These are phyloP conservation scores for Tragulus kanchil DNA, from an alignment of 2,113 vertebrate species.

Conservation along the genomic window DNA sequence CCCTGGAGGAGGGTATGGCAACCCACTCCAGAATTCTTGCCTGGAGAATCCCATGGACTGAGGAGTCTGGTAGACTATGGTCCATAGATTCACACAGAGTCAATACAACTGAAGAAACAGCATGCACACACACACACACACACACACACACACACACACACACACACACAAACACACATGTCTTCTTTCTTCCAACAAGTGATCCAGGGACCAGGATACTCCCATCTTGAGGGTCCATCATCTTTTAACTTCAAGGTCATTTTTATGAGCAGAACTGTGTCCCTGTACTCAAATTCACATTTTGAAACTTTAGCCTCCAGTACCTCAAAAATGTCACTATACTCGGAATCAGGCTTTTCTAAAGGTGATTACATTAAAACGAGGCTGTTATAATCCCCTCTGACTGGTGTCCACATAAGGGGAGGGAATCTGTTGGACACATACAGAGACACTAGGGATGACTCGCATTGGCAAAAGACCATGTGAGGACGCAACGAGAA, in stretches of 20 bases:
- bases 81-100: background rate
- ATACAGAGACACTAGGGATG: background rate
- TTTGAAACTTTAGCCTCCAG: background rate
- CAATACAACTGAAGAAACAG: background rate
- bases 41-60: too few species aligned
- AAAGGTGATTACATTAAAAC: background rate
- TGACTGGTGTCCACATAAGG: background rate
- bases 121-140: background rate
- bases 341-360: background rate
- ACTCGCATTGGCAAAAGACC: background rate
- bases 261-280: background rate
- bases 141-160: too few species aligned
- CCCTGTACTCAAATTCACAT: background rate
- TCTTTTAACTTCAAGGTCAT: background rate
- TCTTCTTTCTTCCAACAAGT: background rate
- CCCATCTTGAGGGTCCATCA: background rate
- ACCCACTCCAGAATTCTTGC: too few species aligned
- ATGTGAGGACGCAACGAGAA: background rate
- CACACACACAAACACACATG: background rate
- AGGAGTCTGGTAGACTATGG: background rate
- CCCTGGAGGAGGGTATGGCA: too few species aligned
- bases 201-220: background rate
- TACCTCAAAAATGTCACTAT: background rate
- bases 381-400: background rate
- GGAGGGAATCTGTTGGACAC: background rate